Percentiles rank a stretch among this genome's conserved stretches.
Conservation (phyloP, 1,140 invertebrate species). For the Drosophila hydei region DNA sequence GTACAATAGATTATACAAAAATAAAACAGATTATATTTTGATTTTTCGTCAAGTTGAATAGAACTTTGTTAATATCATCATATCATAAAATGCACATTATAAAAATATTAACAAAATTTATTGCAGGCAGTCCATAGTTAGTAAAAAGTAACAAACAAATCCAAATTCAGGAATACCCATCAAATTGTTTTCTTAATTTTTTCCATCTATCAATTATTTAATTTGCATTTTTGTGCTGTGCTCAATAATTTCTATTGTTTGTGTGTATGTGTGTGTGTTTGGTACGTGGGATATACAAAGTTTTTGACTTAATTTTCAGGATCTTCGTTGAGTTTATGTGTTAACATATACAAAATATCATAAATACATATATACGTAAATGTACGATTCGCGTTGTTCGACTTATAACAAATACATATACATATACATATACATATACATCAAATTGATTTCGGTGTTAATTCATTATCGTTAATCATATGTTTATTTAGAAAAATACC, state of each 20-base stretch:
- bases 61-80: constrained; percentile 81
- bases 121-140: constrained; percentile 82
- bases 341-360: constrained; percentile 39
- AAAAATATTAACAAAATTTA: constrained; percentile 83
- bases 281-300: constrained; percentile 30
- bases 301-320: constrained; percentile 26
- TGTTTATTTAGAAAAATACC: constrained; percentile 44
- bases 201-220: constrained; percentile 32
- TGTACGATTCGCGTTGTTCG: constrained; percentile 29
- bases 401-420: constrained; percentile 18
- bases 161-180: constrained; percentile 65
- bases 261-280: constrained; percentile 10
- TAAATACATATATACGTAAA: constrained; percentile 29
- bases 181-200: constrained; percentile 31
- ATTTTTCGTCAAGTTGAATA: constrained; percentile 80
- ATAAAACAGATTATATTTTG: constrained; percentile 82
- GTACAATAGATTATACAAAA: constrained; percentile 77
- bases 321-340: constrained; percentile 35
- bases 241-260: constrained; percentile 38
- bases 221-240: constrained; percentile 34
- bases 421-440: constrained; percentile 25
- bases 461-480: constrained; percentile 21
- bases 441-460: constrained; percentile 27
- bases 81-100: constrained; percentile 76
- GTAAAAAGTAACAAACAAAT: constrained; percentile 80